Evolutionary conservation across 2,113 vertebrate species (phyloP).

Genomic region (Thunnus thynnus): DNA sequence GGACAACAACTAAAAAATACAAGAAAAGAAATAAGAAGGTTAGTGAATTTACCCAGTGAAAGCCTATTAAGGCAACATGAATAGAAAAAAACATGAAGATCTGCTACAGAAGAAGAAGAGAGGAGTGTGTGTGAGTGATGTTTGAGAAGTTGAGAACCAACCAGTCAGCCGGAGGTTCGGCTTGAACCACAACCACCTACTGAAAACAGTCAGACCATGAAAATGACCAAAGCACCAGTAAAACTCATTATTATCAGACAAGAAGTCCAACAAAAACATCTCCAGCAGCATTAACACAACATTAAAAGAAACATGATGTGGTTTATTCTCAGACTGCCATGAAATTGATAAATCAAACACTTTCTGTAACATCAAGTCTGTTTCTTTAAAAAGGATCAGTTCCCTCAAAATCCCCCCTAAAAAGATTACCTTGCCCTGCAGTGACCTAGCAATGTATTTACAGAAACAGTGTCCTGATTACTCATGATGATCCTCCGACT

Average conservation of each 20-base stretch:
- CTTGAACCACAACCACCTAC: background rate
- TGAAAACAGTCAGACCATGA: no score
- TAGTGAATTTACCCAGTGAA: background rate
- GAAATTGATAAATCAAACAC: no score
- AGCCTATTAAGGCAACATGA: constrained; percentile 18
- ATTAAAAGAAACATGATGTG: no score
- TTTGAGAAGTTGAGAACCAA: background rate
- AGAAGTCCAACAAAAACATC: background rate
- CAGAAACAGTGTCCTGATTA: no score
- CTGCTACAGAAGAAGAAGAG: background rate
- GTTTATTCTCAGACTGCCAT: no score
- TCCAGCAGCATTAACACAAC: background rate
- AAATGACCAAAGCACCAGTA: background rate
- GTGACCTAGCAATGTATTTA: no score
- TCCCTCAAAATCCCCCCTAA: no score
- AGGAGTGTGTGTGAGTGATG: background rate
- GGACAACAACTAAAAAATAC: background rate
- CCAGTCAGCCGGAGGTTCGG: no score
- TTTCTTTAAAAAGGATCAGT: no score
- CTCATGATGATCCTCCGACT: no score
- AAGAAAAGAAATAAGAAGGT: background rate
- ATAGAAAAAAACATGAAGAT: background rate
- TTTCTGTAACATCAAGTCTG: no score
- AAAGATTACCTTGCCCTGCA: no score
- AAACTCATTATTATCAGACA: background rate